Base-by-base conservation (phyloP, 2,797 vertebrate genomes). In the Chromis chromis region DNA sequence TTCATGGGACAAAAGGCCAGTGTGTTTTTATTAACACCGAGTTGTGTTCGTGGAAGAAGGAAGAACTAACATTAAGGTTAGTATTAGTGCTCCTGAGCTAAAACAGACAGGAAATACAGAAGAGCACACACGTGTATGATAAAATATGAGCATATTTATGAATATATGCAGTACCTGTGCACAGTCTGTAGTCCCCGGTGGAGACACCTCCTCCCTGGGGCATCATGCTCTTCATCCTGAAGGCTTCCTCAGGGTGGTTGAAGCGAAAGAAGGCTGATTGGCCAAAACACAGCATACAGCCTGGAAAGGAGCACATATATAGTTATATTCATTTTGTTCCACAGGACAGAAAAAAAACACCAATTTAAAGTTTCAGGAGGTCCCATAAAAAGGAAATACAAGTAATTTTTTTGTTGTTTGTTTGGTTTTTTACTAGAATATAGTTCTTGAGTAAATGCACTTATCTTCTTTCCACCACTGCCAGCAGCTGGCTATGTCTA, bases 261-360 rank as follows among this genome's bases (percentile, higher is more conserved):
- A 99, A 99, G 82, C 97, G 96, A 67, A 98, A 97, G 88, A 97
- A 97, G 65, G 96, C 95, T 0, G 96, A 96, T 81, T 97, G 97
- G 73, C 98, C 98, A 74, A 99, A 94, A 95, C 98, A 98, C 93
- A 99, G 95, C 96, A 97, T 97, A 74, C 97, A 99, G 74, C 98
- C 98, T 99, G 92, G 6, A 90, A 82, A 64, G 73, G 31, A 87
- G 22, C 8, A 67, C 1, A 66, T 1, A 24, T 4, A 10, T 42
- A 1, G 0, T 21, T 21, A 21, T 2, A 48, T 21, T n/a, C 19
- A 48, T 48, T 10, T 9, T 19, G 1, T 8, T 46, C 44, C 17
- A 46, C 46, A n/a, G 3, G 8, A 48, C 31, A 31, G 6, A 31
- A 9, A 31, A n/a, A 31, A 19, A 19, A 19, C 16, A 44, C 7